Evolutionary conservation across 2,888 invertebrate genomes (phyloP), one percentile per base, ranked within the genome.

Genomic region (Acronicta psi): DNA sequence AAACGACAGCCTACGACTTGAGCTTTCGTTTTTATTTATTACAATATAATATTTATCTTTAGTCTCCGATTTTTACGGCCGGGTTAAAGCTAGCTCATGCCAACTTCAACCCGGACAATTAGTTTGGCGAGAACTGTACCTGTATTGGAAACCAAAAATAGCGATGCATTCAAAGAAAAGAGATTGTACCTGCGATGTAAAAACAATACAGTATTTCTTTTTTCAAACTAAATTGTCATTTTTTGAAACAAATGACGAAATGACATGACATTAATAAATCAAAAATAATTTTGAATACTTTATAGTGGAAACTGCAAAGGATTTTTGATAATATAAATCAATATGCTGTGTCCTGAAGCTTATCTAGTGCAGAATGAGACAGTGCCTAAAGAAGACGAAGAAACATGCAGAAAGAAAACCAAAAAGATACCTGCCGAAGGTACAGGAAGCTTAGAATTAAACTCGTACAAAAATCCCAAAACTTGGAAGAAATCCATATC

Each of bases 401-500:
- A 85, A 63, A 79, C 75, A 40, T 75, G 73, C 70, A 73, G 63
- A 59, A 85, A 81, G 57, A 88, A 86, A 80, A 82, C 74, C 64
- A 88, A 84, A 68, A 88, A 85, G 69, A 64, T 84, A 49, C 82
- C 85, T 20, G 75, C 74, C 37, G 91, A 90, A 77, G 90, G 87
- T 43, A 76, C 84, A 49, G 81, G 80, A 59, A 84, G 76, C 73
- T 60, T 87, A 69, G 93, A 92, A 72, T 74, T 92, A 65, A 83
- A 82, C 70, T 87, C 91, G 18, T 92, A 81, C 47, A 93, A 86
- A 84, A 86, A 85, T 75, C 87, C 89, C 13, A 93, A 88, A 70
- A 90, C 87, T 49, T 94, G 93, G 94, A 94, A 92, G 74, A 93
- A 92, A 71, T 92, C 94, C 34, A 85, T 94, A 50, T 82, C 92